A percentile compares a stretch with the other conserved stretches of the same genome.
Evolutionary conservation across 2,797 vertebrate genomes (phyloP).

Genomic region (Peromyscus attwateri): DNA sequence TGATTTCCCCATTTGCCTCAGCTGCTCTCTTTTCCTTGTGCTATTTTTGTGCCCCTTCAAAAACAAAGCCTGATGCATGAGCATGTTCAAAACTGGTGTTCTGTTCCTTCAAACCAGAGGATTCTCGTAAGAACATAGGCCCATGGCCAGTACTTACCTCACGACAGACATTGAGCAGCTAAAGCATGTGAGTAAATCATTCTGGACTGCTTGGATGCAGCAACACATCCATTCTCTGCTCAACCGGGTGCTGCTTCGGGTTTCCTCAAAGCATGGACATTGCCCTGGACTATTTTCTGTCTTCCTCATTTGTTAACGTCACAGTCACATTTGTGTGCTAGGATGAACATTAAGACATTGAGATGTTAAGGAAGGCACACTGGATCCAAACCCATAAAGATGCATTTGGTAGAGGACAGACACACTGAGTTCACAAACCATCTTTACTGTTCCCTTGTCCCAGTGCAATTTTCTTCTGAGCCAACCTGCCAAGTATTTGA

Average conservation of each 20-base stretch:
- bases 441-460: neutral
- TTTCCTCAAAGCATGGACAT: neutral
- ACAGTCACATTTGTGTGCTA: neutral
- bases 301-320: neutral
- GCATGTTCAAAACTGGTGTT: neutral
- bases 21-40: neutral
- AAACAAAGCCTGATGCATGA: neutral
- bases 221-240: neutral
- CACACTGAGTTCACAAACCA: neutral
- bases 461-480: conserved; percentile 54
- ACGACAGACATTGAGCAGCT: neutral
- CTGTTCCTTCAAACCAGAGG: conserved; percentile 6
- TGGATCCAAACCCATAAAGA: neutral
- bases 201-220: neutral
- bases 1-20: neutral
- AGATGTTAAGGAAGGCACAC: neutral
- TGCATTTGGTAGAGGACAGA: neutral
- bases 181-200: neutral
- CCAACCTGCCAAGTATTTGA: conserved; percentile 55
- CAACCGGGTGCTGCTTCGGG: neutral
- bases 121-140: neutral
- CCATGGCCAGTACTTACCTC: neutral
- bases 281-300: neutral
- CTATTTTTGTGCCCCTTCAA: neutral
- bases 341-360: neutral